Evolutionary conservation across 35 echinoderm and acorn worm species (phyloP).

Genomic region (Ophioderma brevispina): DNA sequence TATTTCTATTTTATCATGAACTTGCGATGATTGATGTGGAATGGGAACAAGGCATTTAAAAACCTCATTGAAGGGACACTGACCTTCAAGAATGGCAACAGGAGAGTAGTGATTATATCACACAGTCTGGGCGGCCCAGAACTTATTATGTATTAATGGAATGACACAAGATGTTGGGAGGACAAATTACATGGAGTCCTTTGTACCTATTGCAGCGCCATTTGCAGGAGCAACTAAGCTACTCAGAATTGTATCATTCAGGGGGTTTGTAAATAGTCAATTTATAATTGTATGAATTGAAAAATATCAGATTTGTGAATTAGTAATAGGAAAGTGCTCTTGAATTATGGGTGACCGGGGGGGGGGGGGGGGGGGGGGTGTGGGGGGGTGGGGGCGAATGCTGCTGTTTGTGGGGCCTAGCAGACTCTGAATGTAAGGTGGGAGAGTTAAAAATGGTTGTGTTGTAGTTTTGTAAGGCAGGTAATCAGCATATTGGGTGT

Average conservation of each 20-base stretch:
- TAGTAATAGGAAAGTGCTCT: background rate
- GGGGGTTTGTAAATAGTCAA: conserved; percentile 40
- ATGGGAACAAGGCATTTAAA: conserved; percentile 51
- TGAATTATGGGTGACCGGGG: background rate
- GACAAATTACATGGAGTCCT: conserved; percentile 72
- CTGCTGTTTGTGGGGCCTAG: too few species aligned
- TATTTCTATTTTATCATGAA: too few species aligned
- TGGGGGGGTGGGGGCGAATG: too few species aligned
- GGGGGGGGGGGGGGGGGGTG: background rate
- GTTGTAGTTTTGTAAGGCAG: too few species aligned
- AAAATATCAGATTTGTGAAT: too few species aligned
- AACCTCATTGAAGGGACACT: conserved; percentile 83
- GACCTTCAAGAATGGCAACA: conserved; percentile 55
- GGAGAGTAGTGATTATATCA: conserved; percentile 76
- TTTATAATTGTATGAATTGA: too few species aligned
- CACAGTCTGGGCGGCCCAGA: conserved; percentile 78
- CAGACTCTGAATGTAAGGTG: too few species aligned
- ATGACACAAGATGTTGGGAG: conserved; percentile 71
- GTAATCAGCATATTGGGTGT: too few species aligned
- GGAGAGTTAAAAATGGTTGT: too few species aligned
- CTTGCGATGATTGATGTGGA: conserved; percentile 52
- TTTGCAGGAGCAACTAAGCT: conserved; percentile 84
- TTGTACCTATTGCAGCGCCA: conserved; percentile 70
- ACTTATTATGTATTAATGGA: conserved; percentile 78
- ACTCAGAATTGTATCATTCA: conserved; percentile 68